phyloP scores from a whole-genome alignment of 2,797 vertebrate species.

The Trichosurus vulpecula region DNA sequence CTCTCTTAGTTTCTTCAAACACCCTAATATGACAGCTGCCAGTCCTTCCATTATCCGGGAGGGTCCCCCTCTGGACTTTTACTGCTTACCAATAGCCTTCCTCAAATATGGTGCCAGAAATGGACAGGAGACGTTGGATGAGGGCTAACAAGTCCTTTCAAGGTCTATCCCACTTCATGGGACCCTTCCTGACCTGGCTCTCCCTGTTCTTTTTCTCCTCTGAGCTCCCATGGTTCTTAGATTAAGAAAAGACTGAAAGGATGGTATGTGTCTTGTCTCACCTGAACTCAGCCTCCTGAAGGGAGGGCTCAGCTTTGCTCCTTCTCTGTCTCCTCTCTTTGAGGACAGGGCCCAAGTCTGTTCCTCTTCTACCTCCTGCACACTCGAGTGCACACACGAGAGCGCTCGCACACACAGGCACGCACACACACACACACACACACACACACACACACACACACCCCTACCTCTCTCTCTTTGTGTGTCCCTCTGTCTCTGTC shows the following conservation, averaged over 20 bases:
- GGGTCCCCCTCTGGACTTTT: not conserved
- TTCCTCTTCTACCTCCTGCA: not conserved
- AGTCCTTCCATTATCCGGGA: not conserved
- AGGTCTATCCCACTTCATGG: not conserved
- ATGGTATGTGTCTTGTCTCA: not conserved
- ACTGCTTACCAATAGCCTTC: not conserved
- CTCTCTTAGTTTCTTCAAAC: not conserved
- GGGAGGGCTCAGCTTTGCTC: not conserved
- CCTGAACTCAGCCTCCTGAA: not conserved
- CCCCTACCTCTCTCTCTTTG: no score
- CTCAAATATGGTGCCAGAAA: not conserved
- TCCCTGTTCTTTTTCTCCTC: not conserved
- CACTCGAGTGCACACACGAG: no score
- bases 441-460: no score
- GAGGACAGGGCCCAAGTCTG: not conserved
- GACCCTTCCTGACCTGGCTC: not conserved
- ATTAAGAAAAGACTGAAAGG: not conserved
- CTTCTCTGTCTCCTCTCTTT: not conserved
- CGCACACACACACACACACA: no score
- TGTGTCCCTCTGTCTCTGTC: no score
- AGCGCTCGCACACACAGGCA: no score
- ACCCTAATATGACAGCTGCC: not conserved
- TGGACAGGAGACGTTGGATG: not conserved
- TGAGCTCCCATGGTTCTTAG: not conserved
- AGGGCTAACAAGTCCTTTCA: not conserved